Evolutionary conservation across 2,888 invertebrate genomes (phyloP), one percentile per base, ranked within the genome.

Genomic region (Euplagia quadripunctaria): DNA sequence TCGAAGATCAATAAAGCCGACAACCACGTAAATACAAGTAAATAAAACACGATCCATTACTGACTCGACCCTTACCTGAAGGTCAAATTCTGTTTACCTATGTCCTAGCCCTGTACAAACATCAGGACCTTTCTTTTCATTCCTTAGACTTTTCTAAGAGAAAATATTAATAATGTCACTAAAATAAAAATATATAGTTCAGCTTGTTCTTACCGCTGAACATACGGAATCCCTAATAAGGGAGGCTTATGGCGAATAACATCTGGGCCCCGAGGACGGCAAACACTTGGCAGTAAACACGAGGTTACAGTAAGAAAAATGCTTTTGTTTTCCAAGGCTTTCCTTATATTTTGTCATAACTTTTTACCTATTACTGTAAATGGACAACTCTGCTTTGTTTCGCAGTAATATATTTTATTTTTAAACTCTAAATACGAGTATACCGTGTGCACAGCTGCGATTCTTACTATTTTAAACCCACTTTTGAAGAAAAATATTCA

Each of bases 181-280:
- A 88, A 91, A 92, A 92, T 91, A 93, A 93, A 93, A 93, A 91
- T 89, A 90, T 85, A 82, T 85, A 84, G 85, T 88, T 89, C 87
- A 87, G 89, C 87, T 83, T 89, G 87, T 88, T 90, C 86, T 87
- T 89, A 87, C 85, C 88, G 88, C 88, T 88, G 89, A 91, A 90
- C 93, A 92, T 86, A 93, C 91, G 90, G 94, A 94, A 94, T 94
- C 93, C 92, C 90, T 95, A 95, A 95, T 95, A 95, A 94, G 94
- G 92, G 90, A 89, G 92, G 94, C 94, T 95, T 95, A 95, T 90
- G 88, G 90, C 92, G 93, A 91, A 94, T 93, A 94, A 94, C 95
- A 95, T 94, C 95, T 95, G 95, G 91, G 95, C 82, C 90, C 89
- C 92, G 91, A 85, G 87, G 91, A 91, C 89, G 91, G 92, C 94